Base-by-base conservation (phyloP, 2,888 invertebrate species). In the Phymatocera aterrima region DNA sequence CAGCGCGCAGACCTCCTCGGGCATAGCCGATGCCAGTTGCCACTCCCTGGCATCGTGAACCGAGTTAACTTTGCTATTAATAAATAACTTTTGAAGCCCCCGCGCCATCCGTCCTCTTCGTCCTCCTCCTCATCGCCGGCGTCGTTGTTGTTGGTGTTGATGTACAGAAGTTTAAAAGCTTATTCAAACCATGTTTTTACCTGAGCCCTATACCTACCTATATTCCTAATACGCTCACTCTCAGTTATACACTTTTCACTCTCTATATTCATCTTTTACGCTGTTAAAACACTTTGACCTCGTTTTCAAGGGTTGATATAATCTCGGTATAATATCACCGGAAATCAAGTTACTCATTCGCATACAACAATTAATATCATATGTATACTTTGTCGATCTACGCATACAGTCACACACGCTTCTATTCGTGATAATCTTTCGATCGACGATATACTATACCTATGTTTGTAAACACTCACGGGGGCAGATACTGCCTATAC, bases 1-100 rank as follows among this genome's bases (percentile, higher is more conserved):
- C 80, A 80, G 81, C 84, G 81, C 84, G 83, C 85, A 84, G 87
- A 87, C 88, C 88, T 87, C 87, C 87, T 86, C 81, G 81, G 81
- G 82, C 80, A n/a, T n/a, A 80, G 79, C 81, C 79, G 80, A 79
- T 79, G 79, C 79, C 81, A 79, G 79, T 80, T 80, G 78, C 80
- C 77, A 78, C 80, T 78, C 80, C 80, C 78, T 78, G 81, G 80
- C 78, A 78, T 81, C 78, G 83, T 84, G 84, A 83, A 82, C 84
- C 83, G 75, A 75, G 75, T 75, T 75, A 81, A 84, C 84, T 85
- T 85, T 84, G 86, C 88, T 88, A 88, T 88, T 88, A 88, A 88
- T 88, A 88, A 88, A 88, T 88, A 88, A 88, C 86, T 75, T 57
- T 75, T 75, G 57, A 75, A 28, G n/a, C 8, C 60, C 57, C 57